Percentiles rank a stretch among this genome's conserved stretches.
phyloP scores from a whole-genome alignment of 2,888 invertebrate genomes.

The Baccha elongata region DNA sequence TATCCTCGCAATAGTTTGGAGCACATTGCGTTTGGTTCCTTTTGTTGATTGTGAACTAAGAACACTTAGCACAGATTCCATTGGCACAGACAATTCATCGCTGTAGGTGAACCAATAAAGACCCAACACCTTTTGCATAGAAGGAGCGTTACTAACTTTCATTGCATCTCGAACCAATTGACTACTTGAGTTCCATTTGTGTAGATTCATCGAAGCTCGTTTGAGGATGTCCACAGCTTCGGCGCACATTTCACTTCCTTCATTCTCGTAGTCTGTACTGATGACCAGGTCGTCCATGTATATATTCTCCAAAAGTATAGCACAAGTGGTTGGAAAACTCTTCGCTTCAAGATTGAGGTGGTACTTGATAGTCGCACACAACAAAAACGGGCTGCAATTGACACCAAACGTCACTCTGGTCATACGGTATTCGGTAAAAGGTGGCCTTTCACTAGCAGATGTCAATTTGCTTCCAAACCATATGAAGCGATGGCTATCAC shows the following conservation, averaged over 20 bases:
- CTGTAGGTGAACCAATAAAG: no score
- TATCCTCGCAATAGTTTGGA: constrained; percentile 2
- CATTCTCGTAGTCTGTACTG: background rate
- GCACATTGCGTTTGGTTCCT: constrained; percentile 8
- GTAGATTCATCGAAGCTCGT: constrained; percentile 13
- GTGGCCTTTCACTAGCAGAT: no score
- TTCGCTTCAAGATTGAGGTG: constrained; percentile 2
- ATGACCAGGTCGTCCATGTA: constrained; percentile 24
- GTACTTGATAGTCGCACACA: background rate
- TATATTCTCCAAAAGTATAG: constrained; percentile 14
- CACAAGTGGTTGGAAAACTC: constrained; percentile 8
- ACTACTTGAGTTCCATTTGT: constrained; percentile 25
- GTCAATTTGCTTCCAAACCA: no score
- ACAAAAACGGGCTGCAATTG: constrained; percentile 9
- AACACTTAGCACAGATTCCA: background rate
- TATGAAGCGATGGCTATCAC: no score
- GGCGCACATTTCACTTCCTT: constrained; percentile 3
- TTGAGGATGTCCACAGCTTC: background rate
- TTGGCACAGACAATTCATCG: no score
- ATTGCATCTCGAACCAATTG: background rate
- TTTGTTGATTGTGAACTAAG: background rate
- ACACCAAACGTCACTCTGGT: constrained; percentile 13
- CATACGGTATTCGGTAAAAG: background rate
- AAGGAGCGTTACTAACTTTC: background rate
- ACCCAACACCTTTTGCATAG: background rate